Evolutionary conservation across 2,888 invertebrate genomes (phyloP), one percentile per base, ranked within the genome.

Genomic region (Phyllotreta striolata): DNA sequence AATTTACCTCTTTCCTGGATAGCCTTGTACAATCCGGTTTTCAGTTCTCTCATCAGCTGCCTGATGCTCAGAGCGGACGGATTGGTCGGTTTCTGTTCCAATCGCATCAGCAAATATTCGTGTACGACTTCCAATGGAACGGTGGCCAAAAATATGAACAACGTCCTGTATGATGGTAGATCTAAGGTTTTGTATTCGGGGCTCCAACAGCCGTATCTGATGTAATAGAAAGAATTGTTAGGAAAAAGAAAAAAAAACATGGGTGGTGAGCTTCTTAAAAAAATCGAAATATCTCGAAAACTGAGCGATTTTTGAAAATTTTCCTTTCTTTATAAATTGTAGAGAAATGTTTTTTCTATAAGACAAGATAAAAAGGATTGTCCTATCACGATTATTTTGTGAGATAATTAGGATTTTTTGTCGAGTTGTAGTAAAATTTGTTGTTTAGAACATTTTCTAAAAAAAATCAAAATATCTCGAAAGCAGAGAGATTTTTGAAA

Each of bases 121-220:
- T 96, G 93, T 67, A 95, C 90, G n/a, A 96, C 89, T 81, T 96
- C 95, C 76, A 98, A 83, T 24, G 95, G 93, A 56, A 96, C 88
- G 55, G 91, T 88, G 64, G 92, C 89, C 10, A 97, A 85, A 80
- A 96, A 93, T 57, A 96, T 85, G 83, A 95, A 97, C 66, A 91
- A 88, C 39, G 91, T 88, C 72, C 91, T 87, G 83, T 95, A 95
- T 1, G 93, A 92, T 0, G 96, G 97, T 69, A 97, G 83, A 64
- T 88, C 87, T 81, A 96, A 87, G n/a, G 88, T 84, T 64, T 85
- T 82, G 57, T 91, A 89, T 82, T 94, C 92, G 7, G 86, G 83
- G 64, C 92, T 91, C 90, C 91, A 92, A 73, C 86, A 87, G 0
- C 94, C 93, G 78, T 89, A 93, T 24, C 59, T 59, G 37, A 10